Conservation (phyloP, 2,113 vertebrate species). For the Synchiropus splendidus region DNA sequence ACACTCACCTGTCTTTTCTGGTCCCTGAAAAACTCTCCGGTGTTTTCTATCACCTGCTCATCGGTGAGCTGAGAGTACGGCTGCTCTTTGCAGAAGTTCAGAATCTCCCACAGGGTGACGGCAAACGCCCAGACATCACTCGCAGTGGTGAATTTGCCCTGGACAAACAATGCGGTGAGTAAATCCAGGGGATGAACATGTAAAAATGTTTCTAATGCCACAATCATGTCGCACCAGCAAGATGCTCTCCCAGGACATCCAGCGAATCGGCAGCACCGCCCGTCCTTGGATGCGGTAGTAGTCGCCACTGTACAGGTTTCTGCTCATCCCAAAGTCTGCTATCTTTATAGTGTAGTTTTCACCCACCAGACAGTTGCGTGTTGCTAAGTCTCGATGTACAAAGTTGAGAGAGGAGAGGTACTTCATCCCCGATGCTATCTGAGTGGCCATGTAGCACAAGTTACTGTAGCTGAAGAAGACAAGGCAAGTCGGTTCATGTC, state of each 20-base stretch:
- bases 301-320: slow-evolving; percentile 94
- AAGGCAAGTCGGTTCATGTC: neutral
- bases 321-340: slow-evolving; percentile 97
- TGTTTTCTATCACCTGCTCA: slow-evolving; percentile 97
- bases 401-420: slow-evolving; percentile 96
- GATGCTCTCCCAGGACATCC: slow-evolving; percentile 99
- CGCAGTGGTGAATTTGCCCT: slow-evolving; percentile 97
- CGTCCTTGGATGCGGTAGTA: slow-evolving; percentile 97
- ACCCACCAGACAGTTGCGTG: slow-evolving; percentile 91
- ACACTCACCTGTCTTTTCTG: slow-evolving; percentile 84
- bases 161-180: neutral
- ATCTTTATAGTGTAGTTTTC: slow-evolving; percentile 98
- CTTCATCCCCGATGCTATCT: slow-evolving; percentile 96
- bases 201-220: neutral
- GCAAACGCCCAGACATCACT: slow-evolving; percentile 97
- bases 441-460: slow-evolving; percentile 86
- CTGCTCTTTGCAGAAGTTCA: slow-evolving; percentile 93
- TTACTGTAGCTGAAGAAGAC: slow-evolving; percentile 69
- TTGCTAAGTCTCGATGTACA: slow-evolving; percentile 94
- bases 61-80: slow-evolving; percentile 92
- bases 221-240: slow-evolving; percentile 70
- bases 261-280: slow-evolving; percentile 93
- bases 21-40: slow-evolving; percentile 97
- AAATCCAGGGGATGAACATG: neutral
- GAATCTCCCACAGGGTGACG: slow-evolving; percentile 92